Percentiles rank a stretch among this genome's conserved stretches.
These are phyloP conservation scores for Leucopternis melanops DNA, from an alignment of 2,113 vertebrate genomes.

Conservation along the genomic window DNA sequence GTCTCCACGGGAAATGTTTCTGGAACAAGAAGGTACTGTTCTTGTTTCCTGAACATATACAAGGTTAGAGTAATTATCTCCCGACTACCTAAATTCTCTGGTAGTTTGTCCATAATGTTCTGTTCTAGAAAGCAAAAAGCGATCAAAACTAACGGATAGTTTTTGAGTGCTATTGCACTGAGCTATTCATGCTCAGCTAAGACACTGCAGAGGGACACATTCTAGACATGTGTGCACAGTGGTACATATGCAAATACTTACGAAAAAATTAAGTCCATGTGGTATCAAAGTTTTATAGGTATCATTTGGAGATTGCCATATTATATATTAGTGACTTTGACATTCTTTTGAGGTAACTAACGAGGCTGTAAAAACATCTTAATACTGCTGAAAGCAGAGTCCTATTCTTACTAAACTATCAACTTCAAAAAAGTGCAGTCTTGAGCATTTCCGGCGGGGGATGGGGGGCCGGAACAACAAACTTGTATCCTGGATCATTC, in stretches of 20 bases:
- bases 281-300: not conserved
- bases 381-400: not conserved
- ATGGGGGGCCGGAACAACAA: not conserved
- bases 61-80: not conserved
- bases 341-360: slow-evolving; percentile 8
- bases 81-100: not conserved
- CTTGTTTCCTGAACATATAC: not conserved
- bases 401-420: not conserved
- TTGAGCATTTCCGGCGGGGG: not conserved
- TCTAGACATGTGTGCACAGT: not conserved
- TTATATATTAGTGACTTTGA: not conserved
- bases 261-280: not conserved
- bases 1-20: not conserved
- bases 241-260: not conserved
- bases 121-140: not conserved
- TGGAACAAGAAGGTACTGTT: not conserved
- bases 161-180: not conserved
- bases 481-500: not conserved
- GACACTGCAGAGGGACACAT: not conserved
- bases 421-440: not conserved
- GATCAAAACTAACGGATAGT: not conserved
- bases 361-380: not conserved
- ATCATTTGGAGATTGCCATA: not conserved
- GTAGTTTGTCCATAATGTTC: not conserved
- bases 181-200: not conserved